Base-by-base conservation (phyloP, 2,797 vertebrate genomes). In the Tiaroga cobitis region DNA sequence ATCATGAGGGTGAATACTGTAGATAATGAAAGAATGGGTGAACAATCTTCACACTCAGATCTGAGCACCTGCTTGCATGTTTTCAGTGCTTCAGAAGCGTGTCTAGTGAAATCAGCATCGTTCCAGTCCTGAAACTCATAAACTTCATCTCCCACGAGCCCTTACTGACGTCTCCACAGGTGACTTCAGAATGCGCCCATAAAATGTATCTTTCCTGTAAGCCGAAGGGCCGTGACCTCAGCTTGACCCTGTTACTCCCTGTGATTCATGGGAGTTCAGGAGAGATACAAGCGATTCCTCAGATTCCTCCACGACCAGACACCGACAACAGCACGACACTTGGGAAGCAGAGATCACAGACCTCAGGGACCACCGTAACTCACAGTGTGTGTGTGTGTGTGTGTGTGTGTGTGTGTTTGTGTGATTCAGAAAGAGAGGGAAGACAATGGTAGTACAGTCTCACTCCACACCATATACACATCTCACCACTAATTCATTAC, bases 181-280 rank as follows among this genome's bases (percentile, higher is more conserved):
- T 88, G n/a, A 86, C 78, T 86, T 39, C 37, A 79, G 29, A 90
- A 77, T 80, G 87, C 3, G 39, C 70, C 16, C 70, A 72, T 68
- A 85, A 89, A 88, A 76, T 86, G 82, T 87, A 87, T 89, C 86
- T 88, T 67, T 86, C 73, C 73, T 68, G 84, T 80, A 78, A 90
- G 76, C 26, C 10, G 9, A 69, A 61, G 81, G 74, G 39, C 15
- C 67, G 32, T 89, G 88, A 89, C 89, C 87, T 67, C 72, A 39
- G 32, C 34, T 37, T 69, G 86, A 87, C 87, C 85, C 77, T 8
- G 19, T 16, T 46, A 26, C 75, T 54, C 46, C 26, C 6, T 0
- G 61, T 88, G 83, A 89, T 88, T 87, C 87, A 88, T 87, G 63
- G 73, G 81, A 87, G 83, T 87, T 79, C 81, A 86, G 77, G 32